Conservation (phyloP, 2,797 vertebrate genomes). For the Zenarchopterus dispar region DNA sequence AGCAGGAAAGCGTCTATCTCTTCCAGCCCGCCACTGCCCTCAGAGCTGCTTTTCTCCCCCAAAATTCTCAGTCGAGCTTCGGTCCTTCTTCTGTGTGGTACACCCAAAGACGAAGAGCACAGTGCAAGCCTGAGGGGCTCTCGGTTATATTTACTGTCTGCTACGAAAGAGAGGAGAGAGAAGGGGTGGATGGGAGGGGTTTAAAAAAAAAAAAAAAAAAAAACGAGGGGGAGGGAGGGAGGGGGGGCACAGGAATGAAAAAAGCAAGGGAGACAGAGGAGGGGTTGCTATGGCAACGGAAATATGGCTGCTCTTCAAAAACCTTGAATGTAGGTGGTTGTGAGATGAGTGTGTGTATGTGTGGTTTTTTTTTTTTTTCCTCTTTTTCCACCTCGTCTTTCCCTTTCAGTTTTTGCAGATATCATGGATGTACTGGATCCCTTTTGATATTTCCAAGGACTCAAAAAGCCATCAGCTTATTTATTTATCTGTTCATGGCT, state of each 20-base stretch:
- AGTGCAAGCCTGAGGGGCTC: slow-evolving; percentile 65
- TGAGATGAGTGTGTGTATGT: slow-evolving; percentile 72
- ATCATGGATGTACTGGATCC: slow-evolving; percentile 65
- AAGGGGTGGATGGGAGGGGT: slow-evolving; percentile 61
- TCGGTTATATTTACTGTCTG: slow-evolving; percentile 79
- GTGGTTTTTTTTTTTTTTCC: slow-evolving; percentile 22
- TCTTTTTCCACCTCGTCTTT: slow-evolving; percentile 48
- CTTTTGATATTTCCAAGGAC: slow-evolving; percentile 47
- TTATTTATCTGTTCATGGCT: slow-evolving; percentile 20
- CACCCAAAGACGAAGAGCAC: slow-evolving; percentile 63
- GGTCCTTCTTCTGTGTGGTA: slow-evolving; percentile 53
- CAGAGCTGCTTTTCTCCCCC: slow-evolving; percentile 1
- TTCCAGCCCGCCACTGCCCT: slow-evolving; percentile 39
- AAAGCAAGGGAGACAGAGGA: slow-evolving; percentile 71
- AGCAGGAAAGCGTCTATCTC: slow-evolving; percentile 9
- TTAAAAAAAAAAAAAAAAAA: slow-evolving; percentile 30
- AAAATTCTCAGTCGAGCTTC: slow-evolving; percentile 29
- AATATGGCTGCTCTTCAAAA: slow-evolving; percentile 84
- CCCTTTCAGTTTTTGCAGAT: slow-evolving; percentile 65
- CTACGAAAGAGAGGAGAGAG: slow-evolving; percentile 62
- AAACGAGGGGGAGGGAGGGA: no score
- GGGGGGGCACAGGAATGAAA: slow-evolving; percentile 57
- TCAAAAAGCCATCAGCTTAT: slow-evolving; percentile 52
- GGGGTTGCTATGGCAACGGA: slow-evolving; percentile 80
- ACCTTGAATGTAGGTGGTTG: slow-evolving; percentile 82